These are phyloP conservation scores for Coptotermes formosanus DNA, from an alignment of 1,140 invertebrate genomes.

Conservation along the genomic window DNA sequence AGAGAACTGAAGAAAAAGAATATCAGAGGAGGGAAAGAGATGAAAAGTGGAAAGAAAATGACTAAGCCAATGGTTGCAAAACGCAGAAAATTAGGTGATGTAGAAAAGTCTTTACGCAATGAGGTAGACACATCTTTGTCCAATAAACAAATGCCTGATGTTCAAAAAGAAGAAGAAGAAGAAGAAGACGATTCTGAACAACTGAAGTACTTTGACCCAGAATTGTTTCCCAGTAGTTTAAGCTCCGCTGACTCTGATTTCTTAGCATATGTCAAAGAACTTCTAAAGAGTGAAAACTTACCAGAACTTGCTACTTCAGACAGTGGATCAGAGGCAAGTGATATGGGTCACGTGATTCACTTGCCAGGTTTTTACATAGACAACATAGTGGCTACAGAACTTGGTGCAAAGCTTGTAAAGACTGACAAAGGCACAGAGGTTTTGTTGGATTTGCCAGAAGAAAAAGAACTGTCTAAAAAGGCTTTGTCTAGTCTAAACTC, in stretches of 20 bases:
- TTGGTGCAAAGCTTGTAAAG: not conserved
- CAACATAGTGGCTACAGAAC: conserved; percentile 49
- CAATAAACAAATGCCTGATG: not conserved
- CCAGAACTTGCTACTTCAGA: conserved; percentile 22
- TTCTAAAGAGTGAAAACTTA: conserved; percentile 25
- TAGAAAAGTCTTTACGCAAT: conserved; percentile 22
- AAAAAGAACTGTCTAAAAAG: not conserved
- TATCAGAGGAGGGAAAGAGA: not conserved
- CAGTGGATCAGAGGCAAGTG: conserved; percentile 4
- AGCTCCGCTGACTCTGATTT: not conserved
- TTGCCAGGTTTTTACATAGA: not conserved
- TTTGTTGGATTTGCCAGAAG: not conserved
- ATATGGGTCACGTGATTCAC: conserved; percentile 4
- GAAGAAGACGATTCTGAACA: not conserved
- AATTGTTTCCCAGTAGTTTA: not conserved
- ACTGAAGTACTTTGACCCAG: not conserved
- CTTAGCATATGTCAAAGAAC: not conserved
- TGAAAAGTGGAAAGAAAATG: not conserved
- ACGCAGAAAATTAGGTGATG: conserved; percentile 20
- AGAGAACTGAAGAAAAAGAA: not conserved
- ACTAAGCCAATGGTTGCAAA: not conserved
- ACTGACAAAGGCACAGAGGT: not conserved
- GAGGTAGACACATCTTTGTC: conserved; percentile 10
- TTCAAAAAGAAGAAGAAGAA: not conserved
- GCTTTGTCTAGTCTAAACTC: not conserved